Evolutionary conservation across 2,888 invertebrate species (phyloP), one percentile per base, ranked within the genome.

Genomic region (Xestia rhomboidea): DNA sequence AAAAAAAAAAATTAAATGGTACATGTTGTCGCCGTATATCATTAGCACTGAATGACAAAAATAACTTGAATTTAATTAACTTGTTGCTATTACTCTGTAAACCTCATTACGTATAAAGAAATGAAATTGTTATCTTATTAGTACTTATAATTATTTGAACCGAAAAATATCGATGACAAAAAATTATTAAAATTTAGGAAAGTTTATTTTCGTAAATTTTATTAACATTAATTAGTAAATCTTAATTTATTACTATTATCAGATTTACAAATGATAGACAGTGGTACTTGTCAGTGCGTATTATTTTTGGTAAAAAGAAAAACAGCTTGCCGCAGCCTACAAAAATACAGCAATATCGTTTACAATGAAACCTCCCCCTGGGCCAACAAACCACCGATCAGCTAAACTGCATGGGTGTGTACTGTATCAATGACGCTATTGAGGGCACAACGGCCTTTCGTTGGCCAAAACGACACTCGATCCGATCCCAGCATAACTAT

Each of bases 371-470:
- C 15, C 27, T 72, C 15, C 44, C 49, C 1, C 34, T 68, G 24
- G 64, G 15, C 27, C 41, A 76, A 63, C 34, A 63, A 83, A 51
- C 67, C 34, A 34, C 57, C 68, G 46, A 51, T 68, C 57, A 51
- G n/a, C 60, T 68, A 80, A 80, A 81, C 68, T 84, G 73, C 57
- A 80, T 51, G 81, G 85, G 85, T 54, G 60, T 84, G 80, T 34
- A 76, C 51, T 64, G 62, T 68, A 68, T 67, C 79, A 79, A 84
- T 84, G 79, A 79, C 70, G 44, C 63, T 21, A 60, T 68, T 79
- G 34, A 64, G 64, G 68, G 27, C 51, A 73, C 54, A 81, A 41
- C 27, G 49, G 60, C 38, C 46, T 80, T 79, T 80, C 68, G 64
- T 80, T 73, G 73, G 30, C 34, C 63, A 64, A 64, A 84, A 73